These are phyloP conservation scores for Lochmaea crataegi DNA, from an alignment of 2,888 invertebrate species.

Conservation along the genomic window DNA sequence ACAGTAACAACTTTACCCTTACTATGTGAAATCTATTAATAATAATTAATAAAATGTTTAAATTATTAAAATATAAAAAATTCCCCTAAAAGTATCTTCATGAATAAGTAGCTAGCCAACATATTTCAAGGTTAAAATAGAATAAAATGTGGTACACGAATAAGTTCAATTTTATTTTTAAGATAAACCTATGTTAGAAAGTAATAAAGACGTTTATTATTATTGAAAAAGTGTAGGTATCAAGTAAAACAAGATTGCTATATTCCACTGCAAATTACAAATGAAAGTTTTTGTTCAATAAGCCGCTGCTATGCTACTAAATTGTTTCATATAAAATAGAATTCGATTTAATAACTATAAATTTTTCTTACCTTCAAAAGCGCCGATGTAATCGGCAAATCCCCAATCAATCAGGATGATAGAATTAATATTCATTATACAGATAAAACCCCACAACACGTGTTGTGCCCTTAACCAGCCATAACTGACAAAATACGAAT, in stretches of 20 bases:
- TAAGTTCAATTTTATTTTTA: too few relatives aligned
- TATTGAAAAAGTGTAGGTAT: neutral
- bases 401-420: neutral
- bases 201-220: constrained; percentile 1
- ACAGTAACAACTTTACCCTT: too few relatives aligned
- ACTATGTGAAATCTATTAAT: too few relatives aligned
- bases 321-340: constrained; percentile 1
- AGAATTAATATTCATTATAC: neutral
- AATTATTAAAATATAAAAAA: too few relatives aligned
- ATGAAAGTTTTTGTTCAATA: constrained; percentile 1
- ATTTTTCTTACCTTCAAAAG: constrained; percentile 2
- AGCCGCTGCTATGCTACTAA: neutral
- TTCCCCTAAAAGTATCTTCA: too few relatives aligned
- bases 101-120: too few relatives aligned
- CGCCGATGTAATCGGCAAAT: constrained; percentile 1
- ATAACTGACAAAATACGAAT: neutral
- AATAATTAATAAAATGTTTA: too few relatives aligned
- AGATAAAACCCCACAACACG: neutral
- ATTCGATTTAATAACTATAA: neutral
- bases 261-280: neutral
- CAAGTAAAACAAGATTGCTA: neutral
- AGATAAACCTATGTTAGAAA: too few relatives aligned
- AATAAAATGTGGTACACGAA: too few relatives aligned
- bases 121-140: too few relatives aligned
- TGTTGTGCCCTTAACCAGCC: too few relatives aligned